Base-by-base conservation (phyloP, 2,797 vertebrate species). In the Melanotaenia boesemani region DNA sequence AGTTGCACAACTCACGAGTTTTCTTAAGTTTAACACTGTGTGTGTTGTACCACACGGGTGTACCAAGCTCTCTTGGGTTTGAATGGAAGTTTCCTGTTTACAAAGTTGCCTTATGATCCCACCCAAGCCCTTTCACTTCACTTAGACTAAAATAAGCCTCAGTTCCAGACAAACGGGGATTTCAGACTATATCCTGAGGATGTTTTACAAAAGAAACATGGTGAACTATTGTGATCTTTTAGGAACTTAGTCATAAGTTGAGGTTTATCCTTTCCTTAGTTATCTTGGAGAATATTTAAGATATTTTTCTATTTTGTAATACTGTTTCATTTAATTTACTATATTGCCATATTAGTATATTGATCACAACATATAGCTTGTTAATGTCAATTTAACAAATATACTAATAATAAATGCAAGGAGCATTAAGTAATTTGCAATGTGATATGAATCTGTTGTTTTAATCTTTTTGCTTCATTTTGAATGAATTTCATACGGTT, bases 31-130 rank as follows among this genome's bases (percentile, higher is more conserved):
- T 24, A 48, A 56, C 44, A 5, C 63, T 28, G 22, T 58, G 18
- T 12, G 16, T 20, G 12, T 30, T 30, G 63, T 12, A 69, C 22
- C 57, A 64, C 67, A 74, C 56, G 26, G 69, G 32, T 71, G 71
- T 34, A 0, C 59, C 46, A 41, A 18, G 55, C 34, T 67, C 16
- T 18, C 72, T 39, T 64, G 0, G 57, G 79, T 66, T 74, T 88
- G 70, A 88, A 86, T 84, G 67, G 63, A 77, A 18, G 72, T 83
- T 94, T 95, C 93, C 94, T 94, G 94, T 94, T 95, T 94, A 94
- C 90, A 82, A 74, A 76, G 70, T 63, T 70, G 81, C 69, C 67
- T 78, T 76, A 70, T 79, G 74, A 91, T 89, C 89, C 90, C 91
- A 88, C 85, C 89, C 86, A 89, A 83, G 72, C 78, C 83, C 80